Evolutionary conservation across 1,140 invertebrate species (phyloP).

Genomic region (Achatina immaculata): DNA sequence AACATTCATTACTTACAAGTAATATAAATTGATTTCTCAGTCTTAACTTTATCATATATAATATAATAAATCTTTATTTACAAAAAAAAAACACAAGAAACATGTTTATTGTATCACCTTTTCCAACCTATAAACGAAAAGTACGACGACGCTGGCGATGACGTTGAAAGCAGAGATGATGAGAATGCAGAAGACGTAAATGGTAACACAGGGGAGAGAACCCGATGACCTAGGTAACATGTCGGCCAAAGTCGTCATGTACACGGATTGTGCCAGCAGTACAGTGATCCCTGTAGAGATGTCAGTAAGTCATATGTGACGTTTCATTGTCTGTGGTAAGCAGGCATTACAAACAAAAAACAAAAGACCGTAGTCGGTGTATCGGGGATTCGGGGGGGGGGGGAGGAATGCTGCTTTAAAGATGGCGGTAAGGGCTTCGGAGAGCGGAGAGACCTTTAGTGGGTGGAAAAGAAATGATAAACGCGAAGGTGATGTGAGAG

Average conservation of each 20-base stretch:
- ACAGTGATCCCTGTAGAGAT: neutral
- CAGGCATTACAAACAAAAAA: no score
- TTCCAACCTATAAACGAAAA: neutral
- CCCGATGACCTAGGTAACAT: neutral
- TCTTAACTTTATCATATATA: neutral
- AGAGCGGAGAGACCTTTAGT: no score
- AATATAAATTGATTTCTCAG: neutral
- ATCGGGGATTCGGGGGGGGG: neutral
- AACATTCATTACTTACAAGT: no score
- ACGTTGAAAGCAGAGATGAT: neutral
- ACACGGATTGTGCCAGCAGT: constrained; percentile 1
- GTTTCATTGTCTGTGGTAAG: no score
- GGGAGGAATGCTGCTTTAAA: no score
- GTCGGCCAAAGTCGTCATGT: neutral
- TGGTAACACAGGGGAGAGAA: neutral
- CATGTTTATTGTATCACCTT: no score
- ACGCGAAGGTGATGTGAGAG: no score
- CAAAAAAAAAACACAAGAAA: no score
- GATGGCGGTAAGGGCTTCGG: no score
- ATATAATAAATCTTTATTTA: neutral
- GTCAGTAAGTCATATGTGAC: neutral
- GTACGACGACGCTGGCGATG: neutral
- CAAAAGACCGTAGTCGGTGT: neutral
- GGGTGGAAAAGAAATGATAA: no score
- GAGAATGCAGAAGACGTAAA: constrained; percentile 6